These are phyloP conservation scores for Muscina levida DNA, from an alignment of 2,888 invertebrate species.

Conservation along the genomic window DNA sequence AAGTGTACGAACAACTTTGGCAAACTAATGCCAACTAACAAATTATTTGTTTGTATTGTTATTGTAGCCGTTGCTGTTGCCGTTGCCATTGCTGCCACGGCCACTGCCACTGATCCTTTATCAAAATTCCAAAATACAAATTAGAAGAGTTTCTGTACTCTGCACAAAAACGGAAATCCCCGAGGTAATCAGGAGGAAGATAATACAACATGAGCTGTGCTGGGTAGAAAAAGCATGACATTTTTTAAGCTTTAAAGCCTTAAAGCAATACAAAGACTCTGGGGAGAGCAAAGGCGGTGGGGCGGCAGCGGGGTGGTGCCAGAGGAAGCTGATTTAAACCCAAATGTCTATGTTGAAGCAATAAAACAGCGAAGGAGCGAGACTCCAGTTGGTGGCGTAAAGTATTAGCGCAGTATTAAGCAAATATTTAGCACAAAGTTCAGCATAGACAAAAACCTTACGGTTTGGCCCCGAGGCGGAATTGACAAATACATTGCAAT, in stretches of 20 bases:
- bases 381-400: slow-evolving; percentile 35
- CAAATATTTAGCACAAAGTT: slow-evolving; percentile 65
- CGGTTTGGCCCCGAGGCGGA: slow-evolving; percentile 43
- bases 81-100: slow-evolving; percentile 2
- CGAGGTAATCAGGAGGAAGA: slow-evolving; percentile 63
- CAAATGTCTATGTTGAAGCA: slow-evolving; percentile 40
- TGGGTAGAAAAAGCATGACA: slow-evolving; percentile 52
- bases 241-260: slow-evolving; percentile 60
- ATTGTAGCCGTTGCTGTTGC: slow-evolving; percentile 32
- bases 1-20: slow-evolving; percentile 3
- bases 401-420: slow-evolving; percentile 63
- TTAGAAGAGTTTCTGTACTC: slow-evolving; percentile 53
- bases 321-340: slow-evolving; percentile 24
- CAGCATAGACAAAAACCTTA: slow-evolving; percentile 67
- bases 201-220: slow-evolving; percentile 48
- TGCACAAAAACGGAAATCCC: slow-evolving; percentile 47
- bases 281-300: slow-evolving; percentile 43
- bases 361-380: slow-evolving; percentile 11
- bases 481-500: slow-evolving; percentile 27
- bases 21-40: slow-evolving; percentile 38
- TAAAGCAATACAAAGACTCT: slow-evolving; percentile 30
- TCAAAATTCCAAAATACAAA: slow-evolving; percentile 54
- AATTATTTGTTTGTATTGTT: slow-evolving; percentile 37
- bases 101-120: slow-evolving; percentile 26
- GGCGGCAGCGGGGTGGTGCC: slow-evolving; percentile 21